A percentile compares a stretch with the other conserved stretches of the same genome.
phyloP scores from a whole-genome alignment of 1,140 invertebrate species.

The Temnothorax curvispinosus region DNA sequence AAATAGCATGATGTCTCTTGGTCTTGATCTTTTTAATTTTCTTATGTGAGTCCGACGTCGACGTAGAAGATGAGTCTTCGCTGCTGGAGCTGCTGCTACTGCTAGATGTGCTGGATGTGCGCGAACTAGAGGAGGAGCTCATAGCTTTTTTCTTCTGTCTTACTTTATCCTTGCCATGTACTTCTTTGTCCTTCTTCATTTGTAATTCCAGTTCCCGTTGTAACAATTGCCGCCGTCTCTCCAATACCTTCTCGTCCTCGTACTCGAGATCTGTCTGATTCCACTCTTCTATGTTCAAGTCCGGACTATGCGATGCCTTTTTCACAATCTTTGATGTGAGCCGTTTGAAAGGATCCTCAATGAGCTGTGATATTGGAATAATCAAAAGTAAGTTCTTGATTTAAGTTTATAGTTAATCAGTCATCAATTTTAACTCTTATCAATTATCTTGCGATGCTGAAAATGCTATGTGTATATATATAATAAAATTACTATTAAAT shows the following conservation, averaged over 20 bases:
- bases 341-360: conserved; percentile 89
- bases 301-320: conserved; percentile 88
- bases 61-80: conserved; percentile 87
- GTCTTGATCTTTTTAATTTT: conserved; percentile 87
- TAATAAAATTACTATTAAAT: background rate
- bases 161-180: conserved; percentile 84
- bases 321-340: conserved; percentile 89
- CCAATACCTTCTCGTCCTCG: conserved; percentile 93
- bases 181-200: conserved; percentile 89
- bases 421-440: conserved; percentile 15
- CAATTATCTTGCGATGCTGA: background rate
- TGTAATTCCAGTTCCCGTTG: conserved; percentile 92
- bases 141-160: conserved; percentile 88
- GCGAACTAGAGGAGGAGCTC: conserved; percentile 89
- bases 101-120: conserved; percentile 88
- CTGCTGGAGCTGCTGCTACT: conserved; percentile 88
- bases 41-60: conserved; percentile 85
- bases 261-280: conserved; percentile 92
- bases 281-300: conserved; percentile 91
- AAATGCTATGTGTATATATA: background rate
- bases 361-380: conserved; percentile 79
- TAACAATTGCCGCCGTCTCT: conserved; percentile 91
- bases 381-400: conserved; percentile 15
- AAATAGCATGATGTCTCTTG: conserved; percentile 87
- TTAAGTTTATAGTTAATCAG: background rate